phyloP scores from a whole-genome alignment of 1,140 invertebrate genomes.

The silkworm (Bombyx mori) region ASM3026992v2 NC_085112.1:9212001-9212500 shows the following conservation, averaged over 20 bases:
- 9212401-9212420: no score
- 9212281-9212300: slow-evolving; percentile 17
- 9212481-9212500: no score
- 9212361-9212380: no score
- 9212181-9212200: slow-evolving; percentile 64
- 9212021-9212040: slow-evolving; percentile 14
- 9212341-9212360: no score
- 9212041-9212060: slow-evolving; percentile 22
- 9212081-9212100: slow-evolving; percentile 50
- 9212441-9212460: no score
- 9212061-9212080: slow-evolving; percentile 18
- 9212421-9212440: no score
- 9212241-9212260: slow-evolving; percentile 43
- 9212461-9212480: no score
- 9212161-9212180: slow-evolving; percentile 69
- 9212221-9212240: slow-evolving; percentile 48
- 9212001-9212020: slow-evolving; percentile 9
- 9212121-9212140: slow-evolving; percentile 21
- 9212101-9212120: slow-evolving; percentile 40
- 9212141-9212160: slow-evolving; percentile 60
- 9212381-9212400: no score
- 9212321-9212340: no score
- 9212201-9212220: slow-evolving; percentile 64
- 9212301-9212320: no score
- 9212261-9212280: slow-evolving; percentile 57